Evolutionary conservation across 2,888 invertebrate species (phyloP).

Genomic region (Marronus borbonicus): DNA sequence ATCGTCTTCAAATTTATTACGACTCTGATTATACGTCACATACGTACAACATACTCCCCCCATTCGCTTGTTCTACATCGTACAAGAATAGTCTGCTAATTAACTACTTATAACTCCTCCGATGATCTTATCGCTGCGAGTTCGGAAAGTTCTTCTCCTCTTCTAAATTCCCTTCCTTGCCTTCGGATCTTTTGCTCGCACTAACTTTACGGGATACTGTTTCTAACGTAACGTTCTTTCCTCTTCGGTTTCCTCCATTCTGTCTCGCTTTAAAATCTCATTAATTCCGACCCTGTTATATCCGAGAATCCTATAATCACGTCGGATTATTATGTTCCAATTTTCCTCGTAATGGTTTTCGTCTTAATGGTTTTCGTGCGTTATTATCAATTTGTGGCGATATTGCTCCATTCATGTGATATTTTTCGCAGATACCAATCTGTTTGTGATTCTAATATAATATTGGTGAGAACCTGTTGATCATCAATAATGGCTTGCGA

Average conservation of each 20-base stretch:
- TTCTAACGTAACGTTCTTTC: background rate
- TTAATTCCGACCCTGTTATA: conserved; percentile 41
- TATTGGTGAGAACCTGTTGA: background rate
- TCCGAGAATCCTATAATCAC: conserved; percentile 47
- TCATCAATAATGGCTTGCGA: background rate
- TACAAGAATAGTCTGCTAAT: conserved; percentile 46
- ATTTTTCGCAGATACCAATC: background rate
- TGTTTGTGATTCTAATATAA: background rate
- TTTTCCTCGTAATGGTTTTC: conserved; percentile 41
- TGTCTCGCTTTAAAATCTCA: conserved; percentile 39
- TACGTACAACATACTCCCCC: conserved; percentile 14
- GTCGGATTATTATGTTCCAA: conserved; percentile 48
- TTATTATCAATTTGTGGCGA: conserved; percentile 23
- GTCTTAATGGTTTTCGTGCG: conserved; percentile 28
- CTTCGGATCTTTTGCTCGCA: background rate
- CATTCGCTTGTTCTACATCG: background rate
- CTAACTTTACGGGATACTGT: background rate
- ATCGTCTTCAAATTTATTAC: conserved; percentile 47
- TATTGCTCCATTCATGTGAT: background rate
- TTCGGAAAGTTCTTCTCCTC: conserved; percentile 37
- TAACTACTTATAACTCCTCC: conserved; percentile 35
- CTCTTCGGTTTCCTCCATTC: background rate
- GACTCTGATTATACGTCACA: conserved; percentile 42
- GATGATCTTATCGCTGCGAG: conserved; percentile 36
- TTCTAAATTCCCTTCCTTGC: background rate